Percentiles rank a stretch among this genome's conserved stretches.
These are phyloP conservation scores for Oryzias dopingdopingensis DNA, from an alignment of 2,797 vertebrate species.

Conservation along the genomic window DNA sequence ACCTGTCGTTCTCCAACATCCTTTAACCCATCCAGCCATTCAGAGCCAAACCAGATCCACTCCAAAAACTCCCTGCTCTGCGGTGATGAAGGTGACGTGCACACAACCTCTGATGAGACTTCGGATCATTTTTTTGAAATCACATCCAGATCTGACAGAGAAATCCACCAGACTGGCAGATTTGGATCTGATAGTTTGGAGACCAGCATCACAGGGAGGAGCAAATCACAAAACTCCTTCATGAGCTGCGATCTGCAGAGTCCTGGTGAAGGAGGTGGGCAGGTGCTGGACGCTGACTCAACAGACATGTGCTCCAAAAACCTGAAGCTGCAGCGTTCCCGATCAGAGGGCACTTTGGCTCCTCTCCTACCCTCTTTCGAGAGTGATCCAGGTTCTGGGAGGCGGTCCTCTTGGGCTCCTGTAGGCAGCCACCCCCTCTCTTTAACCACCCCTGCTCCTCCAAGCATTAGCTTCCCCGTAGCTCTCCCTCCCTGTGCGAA, in stretches of 20 bases:
- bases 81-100: conserved; percentile 11
- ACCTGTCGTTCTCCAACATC: conserved; percentile 63
- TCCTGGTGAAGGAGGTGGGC: background rate
- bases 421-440: conserved; percentile 34
- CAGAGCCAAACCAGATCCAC: conserved; percentile 14
- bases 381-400: conserved; percentile 49
- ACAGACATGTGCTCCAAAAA: background rate
- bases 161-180: conserved; percentile 1
- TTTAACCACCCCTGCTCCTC: conserved; percentile 80
- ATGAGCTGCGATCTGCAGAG: conserved; percentile 11
- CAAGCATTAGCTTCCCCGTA: conserved; percentile 62
- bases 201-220: conserved; percentile 3
- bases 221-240: conserved; percentile 5
- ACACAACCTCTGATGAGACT: background rate
- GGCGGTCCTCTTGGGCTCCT: conserved; percentile 44
- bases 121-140: conserved; percentile 1
- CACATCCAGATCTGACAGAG: background rate
- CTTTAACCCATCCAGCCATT: conserved; percentile 28
- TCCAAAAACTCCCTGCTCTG: conserved; percentile 35
- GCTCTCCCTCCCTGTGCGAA: conserved; percentile 57
- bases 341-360: conserved; percentile 49
- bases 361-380: conserved; percentile 51
- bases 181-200: conserved; percentile 12
- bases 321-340: conserved; percentile 46
- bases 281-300: background rate